Evolutionary conservation across 2,797 vertebrate genomes (phyloP), one percentile per base, ranked within the genome.

Genomic region (Bovichtus variegatus): DNA sequence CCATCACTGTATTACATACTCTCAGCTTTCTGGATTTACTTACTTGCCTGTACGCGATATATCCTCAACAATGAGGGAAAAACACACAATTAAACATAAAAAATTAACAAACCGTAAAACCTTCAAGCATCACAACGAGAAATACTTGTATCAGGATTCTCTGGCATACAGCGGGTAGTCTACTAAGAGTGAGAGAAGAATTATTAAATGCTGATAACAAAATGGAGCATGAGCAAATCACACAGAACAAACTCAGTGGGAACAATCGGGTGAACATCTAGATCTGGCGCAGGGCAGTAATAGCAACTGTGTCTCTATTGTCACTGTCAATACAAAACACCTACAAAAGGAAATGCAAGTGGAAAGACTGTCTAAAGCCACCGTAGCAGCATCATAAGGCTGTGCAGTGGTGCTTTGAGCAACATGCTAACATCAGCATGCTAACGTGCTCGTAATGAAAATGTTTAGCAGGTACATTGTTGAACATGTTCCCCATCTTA

Each of bases 171-270:
- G 36, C n/a, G n/a, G 27, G 34, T n/a, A n/a, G n/a, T n/a, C n/a
- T 9, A 53, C 57, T 41, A 53, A 72, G 43, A 47, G 59, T 15
- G 27, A 76, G 43, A 23, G 78, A 80, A 76, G 71, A 74, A 9
- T 53, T 38, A 71, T 60, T 53, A 66, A 74, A 71, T 57, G 47
- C 23, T 70, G 54, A 71, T 53, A 11, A 44, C 41, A 49, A 66
- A 71, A 64, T 25, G 40, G 40, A 64, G 59, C 31, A 49, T 25
- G 40, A 64, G 59, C 19, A 69, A 69, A 85, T 44, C 41, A 53
- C 27, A 55, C 36, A 54, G 18, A 78, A 34, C 44, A 25, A 65
- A 58, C 53, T 67, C 62, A 19, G 31, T 15, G 41, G 38, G 61
- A 77, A 41, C 34, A 40, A 40, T 27, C 54, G 38, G 25, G 12